Conservation (phyloP, 2,797 vertebrate species). For the Protonibea diacanthus region DNA sequence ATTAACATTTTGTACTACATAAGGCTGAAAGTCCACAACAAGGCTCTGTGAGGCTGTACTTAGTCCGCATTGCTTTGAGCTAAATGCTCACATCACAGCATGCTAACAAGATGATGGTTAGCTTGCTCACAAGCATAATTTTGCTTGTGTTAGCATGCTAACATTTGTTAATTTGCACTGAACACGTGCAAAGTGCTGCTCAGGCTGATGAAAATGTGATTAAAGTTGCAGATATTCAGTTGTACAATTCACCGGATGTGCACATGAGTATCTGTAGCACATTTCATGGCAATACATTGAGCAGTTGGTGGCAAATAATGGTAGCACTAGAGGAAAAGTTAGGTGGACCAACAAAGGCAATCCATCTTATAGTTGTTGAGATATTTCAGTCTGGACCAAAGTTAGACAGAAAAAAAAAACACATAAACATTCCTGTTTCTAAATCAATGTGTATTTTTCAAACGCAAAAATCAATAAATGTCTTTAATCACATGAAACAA, state of each 20-base stretch:
- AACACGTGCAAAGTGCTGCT: background rate
- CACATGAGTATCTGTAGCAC: too few relatives aligned
- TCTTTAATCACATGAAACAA: background rate
- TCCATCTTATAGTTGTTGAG: background rate
- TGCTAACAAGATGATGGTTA: background rate
- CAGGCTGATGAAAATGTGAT: background rate
- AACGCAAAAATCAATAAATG: background rate
- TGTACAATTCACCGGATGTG: background rate
- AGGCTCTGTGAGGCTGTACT: background rate
- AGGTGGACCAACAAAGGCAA: background rate
- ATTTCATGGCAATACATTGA: background rate
- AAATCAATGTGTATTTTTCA: background rate
- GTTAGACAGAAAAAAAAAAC: background rate
- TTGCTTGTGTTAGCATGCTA: background rate
- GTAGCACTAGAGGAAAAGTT: background rate
- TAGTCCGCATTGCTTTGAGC: background rate
- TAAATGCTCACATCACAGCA: background rate
- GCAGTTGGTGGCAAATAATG: background rate
- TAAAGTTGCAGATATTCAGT: background rate
- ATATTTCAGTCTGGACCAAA: background rate
- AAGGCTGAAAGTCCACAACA: background rate
- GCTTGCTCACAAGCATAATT: background rate
- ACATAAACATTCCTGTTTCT: background rate
- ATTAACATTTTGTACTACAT: conserved; percentile 34
- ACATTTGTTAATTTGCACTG: background rate